A percentile compares a stretch with the other conserved stretches of the same genome.
Conservation (phyloP, 2,888 invertebrate species). For the Crocallis elinguaria region DNA sequence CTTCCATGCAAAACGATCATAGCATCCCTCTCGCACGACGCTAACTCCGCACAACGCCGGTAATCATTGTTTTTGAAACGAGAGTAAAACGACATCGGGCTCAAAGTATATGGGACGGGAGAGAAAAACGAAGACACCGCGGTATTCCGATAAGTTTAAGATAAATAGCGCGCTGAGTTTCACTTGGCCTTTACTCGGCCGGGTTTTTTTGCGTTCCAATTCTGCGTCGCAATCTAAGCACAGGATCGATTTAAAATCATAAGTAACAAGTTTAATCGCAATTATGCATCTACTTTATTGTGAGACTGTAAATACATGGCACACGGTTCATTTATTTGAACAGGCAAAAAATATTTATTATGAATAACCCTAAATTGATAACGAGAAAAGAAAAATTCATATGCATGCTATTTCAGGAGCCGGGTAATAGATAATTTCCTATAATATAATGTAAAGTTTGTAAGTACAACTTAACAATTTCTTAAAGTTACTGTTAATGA, state of each 20-base stretch:
- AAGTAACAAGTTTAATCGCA: slow-evolving; percentile 53
- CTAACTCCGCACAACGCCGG: slow-evolving; percentile 65
- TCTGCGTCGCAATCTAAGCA: slow-evolving; percentile 59
- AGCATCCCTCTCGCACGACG: slow-evolving; percentile 73
- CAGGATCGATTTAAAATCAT: slow-evolving; percentile 63
- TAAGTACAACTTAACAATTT: too few relatives aligned
- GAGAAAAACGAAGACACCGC: slow-evolving; percentile 71
- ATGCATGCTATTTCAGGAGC: neutral
- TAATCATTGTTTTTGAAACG: slow-evolving; percentile 77
- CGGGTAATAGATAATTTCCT: too few relatives aligned
- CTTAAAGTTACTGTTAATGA: too few relatives aligned
- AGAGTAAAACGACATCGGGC: slow-evolving; percentile 70
- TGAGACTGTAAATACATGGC: slow-evolving; percentile 18
- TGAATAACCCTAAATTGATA: slow-evolving; percentile 1
- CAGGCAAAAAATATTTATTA: neutral
- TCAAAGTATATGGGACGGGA: slow-evolving; percentile 71
- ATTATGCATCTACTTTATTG: slow-evolving; percentile 40
- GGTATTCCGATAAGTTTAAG: slow-evolving; percentile 80
- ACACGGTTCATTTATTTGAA: neutral
- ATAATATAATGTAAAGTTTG: too few relatives aligned
- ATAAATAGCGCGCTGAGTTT: slow-evolving; percentile 79
- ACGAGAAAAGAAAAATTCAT: slow-evolving; percentile 9
- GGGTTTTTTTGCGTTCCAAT: slow-evolving; percentile 61
- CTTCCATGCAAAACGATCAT: slow-evolving; percentile 78
- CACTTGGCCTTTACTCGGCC: slow-evolving; percentile 63